Conservation (phyloP, 1,140 invertebrate species). For the Nylanderia fulva region DNA sequence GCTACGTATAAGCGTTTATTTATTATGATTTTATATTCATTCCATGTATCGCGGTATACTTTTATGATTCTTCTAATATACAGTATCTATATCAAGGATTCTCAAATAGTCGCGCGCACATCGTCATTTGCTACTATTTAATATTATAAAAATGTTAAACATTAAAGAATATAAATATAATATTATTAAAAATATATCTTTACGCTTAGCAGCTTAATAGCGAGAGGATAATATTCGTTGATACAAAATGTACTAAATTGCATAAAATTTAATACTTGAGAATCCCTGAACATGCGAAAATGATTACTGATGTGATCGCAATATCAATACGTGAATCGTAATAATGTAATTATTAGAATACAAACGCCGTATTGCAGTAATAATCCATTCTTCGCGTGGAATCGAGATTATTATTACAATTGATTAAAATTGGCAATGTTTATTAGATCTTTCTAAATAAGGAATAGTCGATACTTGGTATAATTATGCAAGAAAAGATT, state of each 20-base stretch:
- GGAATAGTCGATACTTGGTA: neutral
- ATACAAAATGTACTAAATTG: neutral
- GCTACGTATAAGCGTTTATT: neutral
- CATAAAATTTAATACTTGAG: neutral
- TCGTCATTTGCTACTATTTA: neutral
- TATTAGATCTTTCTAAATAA: neutral
- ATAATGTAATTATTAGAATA: neutral
- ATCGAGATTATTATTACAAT: neutral
- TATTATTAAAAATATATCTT: neutral
- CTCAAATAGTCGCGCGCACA: neutral
- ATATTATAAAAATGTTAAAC: neutral
- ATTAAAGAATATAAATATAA: neutral
- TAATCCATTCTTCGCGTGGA: neutral
- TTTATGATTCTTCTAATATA: conserved; percentile 19
- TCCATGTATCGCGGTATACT: neutral
- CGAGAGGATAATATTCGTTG: neutral
- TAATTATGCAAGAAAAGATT: neutral
- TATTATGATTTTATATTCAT: conserved; percentile 41
- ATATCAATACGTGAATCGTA: neutral
- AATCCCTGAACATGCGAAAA: neutral
- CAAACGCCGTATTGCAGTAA: conserved; percentile 7
- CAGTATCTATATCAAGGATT: neutral
- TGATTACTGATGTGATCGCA: neutral
- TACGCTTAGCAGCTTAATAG: neutral
- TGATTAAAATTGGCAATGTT: neutral